Conservation (phyloP, 2,888 invertebrate species). For the Parnassius glacialis region DNA sequence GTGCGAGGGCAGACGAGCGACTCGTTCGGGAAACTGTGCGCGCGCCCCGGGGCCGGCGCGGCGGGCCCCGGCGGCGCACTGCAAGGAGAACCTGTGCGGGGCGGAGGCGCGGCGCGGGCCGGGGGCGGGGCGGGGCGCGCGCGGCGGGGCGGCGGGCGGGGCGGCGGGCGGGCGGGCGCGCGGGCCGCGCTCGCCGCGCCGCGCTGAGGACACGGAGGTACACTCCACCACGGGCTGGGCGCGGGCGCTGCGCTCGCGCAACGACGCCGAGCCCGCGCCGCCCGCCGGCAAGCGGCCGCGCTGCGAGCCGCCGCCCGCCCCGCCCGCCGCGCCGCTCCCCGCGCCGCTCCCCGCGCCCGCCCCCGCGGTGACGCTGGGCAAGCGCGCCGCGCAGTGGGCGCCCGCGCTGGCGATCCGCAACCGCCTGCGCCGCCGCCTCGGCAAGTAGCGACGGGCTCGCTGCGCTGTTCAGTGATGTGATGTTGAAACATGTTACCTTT, state of each 20-base stretch:
- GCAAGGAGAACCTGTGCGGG: slow-evolving; percentile 70
- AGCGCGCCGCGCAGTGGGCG: slow-evolving; percentile 34
- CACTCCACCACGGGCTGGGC: slow-evolving; percentile 54
- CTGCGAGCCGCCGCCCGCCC: slow-evolving; percentile 37
- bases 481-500: slow-evolving; percentile 39
- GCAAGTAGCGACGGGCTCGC: slow-evolving; percentile 52
- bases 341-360: slow-evolving; percentile 56
- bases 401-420: slow-evolving; percentile 63
- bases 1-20: slow-evolving; percentile 33
- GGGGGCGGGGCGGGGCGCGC: slow-evolving; percentile 63
- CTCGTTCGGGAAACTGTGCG: slow-evolving; percentile 60
- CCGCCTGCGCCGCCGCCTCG: slow-evolving; percentile 67
- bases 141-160: slow-evolving; percentile 50
- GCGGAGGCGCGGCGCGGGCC: slow-evolving; percentile 50
- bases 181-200: slow-evolving; percentile 26
- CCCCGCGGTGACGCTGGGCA: no score
- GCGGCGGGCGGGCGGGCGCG: slow-evolving; percentile 55
- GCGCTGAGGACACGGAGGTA: slow-evolving; percentile 52
- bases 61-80: slow-evolving; percentile 62
- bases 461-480: neutral
- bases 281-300: slow-evolving; percentile 32
- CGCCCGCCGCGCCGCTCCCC: slow-evolving; percentile 21
- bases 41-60: slow-evolving; percentile 69
- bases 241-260: slow-evolving; percentile 43
- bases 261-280: slow-evolving; percentile 35